Percentiles rank a stretch among this genome's conserved stretches.
Evolutionary conservation across 2,797 vertebrate genomes (phyloP).

Genomic region (Sebastes iracundus): DNA sequence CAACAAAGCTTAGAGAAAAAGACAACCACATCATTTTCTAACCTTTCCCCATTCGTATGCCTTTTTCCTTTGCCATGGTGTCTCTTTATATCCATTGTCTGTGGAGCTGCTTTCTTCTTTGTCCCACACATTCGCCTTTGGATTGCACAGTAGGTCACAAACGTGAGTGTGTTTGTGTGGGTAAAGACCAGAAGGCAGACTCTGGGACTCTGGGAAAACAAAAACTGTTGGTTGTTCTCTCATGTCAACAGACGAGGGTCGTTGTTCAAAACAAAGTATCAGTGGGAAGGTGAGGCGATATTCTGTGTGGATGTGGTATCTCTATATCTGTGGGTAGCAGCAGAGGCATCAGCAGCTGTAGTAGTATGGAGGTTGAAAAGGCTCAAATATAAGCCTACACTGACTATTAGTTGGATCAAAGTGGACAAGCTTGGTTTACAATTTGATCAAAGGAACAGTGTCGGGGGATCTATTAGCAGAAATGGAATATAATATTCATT

Average conservation of each 20-base stretch:
- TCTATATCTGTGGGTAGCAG: neutral
- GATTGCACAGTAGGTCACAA: neutral
- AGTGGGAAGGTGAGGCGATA: neutral
- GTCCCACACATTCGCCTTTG: neutral
- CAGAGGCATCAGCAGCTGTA: neutral
- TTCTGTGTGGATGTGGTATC: neutral
- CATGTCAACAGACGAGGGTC: neutral
- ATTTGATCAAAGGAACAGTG: neutral
- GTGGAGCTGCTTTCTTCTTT: neutral
- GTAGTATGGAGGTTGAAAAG: neutral
- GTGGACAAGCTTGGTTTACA: neutral
- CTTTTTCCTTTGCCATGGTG: neutral
- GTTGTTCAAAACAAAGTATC: neutral
- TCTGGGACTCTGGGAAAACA: neutral
- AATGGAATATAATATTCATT: neutral
- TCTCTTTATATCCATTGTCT: neutral
- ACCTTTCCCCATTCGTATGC: neutral
- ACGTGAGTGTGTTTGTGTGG: neutral
- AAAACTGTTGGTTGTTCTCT: conserved; percentile 12
- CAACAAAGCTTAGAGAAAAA: conserved; percentile 8
- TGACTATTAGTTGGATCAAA: neutral
- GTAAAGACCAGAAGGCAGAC: neutral
- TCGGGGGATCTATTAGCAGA: neutral
- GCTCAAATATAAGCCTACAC: neutral
- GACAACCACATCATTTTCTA: neutral